phyloP scores from a whole-genome alignment of 1,140 invertebrate species.

The Ooceraea biroi region DNA sequence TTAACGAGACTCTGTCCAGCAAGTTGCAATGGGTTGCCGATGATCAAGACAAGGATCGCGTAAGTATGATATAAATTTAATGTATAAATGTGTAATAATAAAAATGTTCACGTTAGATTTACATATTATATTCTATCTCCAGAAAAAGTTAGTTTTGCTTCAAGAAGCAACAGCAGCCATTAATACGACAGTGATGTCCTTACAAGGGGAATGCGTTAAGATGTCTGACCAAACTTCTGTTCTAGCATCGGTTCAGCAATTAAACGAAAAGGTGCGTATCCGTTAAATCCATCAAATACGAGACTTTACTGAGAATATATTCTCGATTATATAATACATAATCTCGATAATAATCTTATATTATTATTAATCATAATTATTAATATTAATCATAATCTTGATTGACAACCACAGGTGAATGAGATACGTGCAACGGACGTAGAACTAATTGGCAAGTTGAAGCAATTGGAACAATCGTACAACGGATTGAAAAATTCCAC shows the following conservation, averaged over 20 bases:
- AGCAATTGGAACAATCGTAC: conserved; percentile 77
- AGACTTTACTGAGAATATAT: background rate
- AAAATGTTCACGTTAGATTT: background rate
- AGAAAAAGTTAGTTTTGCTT: conserved; percentile 81
- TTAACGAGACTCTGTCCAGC: conserved; percentile 85
- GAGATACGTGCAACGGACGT: conserved; percentile 68
- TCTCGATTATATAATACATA: background rate
- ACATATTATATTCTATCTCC: conserved; percentile 56
- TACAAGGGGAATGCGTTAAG: conserved; percentile 81
- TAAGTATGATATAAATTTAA: conserved; percentile 75
- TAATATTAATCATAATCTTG: background rate
- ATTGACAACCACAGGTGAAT: conserved; percentile 69
- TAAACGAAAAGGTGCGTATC: conserved; percentile 76
- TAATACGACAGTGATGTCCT: conserved; percentile 81
- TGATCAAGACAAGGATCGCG: conserved; percentile 85
- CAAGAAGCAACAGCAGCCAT: conserved; percentile 82
- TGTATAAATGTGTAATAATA: conserved; percentile 16
- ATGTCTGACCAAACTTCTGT: conserved; percentile 70
- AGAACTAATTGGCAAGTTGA: conserved; percentile 72
- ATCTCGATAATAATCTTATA: too few relatives aligned
- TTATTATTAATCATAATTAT: background rate
- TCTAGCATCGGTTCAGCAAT: conserved; percentile 71
- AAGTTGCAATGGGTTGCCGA: conserved; percentile 84
- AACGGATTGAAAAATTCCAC: conserved; percentile 76
- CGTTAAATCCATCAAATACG: background rate